Evolutionary conservation across 2,888 invertebrate species (phyloP).

Genomic region (Unio pictorum): DNA sequence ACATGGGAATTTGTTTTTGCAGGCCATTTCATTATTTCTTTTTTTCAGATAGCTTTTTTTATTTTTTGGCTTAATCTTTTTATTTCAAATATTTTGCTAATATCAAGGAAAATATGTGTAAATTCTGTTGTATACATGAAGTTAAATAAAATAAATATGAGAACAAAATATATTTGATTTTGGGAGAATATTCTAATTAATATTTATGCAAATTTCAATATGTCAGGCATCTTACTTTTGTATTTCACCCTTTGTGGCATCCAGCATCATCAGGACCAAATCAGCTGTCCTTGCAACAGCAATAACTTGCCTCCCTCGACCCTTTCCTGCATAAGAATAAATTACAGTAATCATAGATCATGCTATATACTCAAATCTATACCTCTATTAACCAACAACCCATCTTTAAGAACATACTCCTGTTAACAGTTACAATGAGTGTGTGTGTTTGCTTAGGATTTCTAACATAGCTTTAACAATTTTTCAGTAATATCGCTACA

Average conservation of each 20-base stretch:
- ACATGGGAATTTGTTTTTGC: too few relatives aligned
- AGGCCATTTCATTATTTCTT: too few relatives aligned
- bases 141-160: not conserved
- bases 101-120: too few relatives aligned
- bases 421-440: too few relatives aligned
- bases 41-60: not conserved
- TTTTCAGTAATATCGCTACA: too few relatives aligned
- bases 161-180: not conserved
- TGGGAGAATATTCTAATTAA: too few relatives aligned
- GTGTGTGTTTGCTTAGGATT: too few relatives aligned
- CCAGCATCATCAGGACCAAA: conserved; percentile 98
- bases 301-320: conserved; percentile 94
- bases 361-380: not conserved
- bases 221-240: conserved; percentile 76
- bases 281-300: conserved; percentile 99
- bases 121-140: not conserved
- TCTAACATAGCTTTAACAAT: too few relatives aligned
- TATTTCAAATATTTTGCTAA: not conserved
- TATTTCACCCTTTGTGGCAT: conserved; percentile 98
- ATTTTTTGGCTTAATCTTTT: not conserved
- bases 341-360: not conserved
- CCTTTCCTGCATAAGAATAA: conserved; percentile 78
- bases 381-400: not conserved
- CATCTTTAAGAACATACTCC: not conserved
- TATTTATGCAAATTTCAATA: not conserved